These are phyloP conservation scores for Tylochromis polylepis DNA, from an alignment of 2,113 vertebrate species.

Conservation along the genomic window DNA sequence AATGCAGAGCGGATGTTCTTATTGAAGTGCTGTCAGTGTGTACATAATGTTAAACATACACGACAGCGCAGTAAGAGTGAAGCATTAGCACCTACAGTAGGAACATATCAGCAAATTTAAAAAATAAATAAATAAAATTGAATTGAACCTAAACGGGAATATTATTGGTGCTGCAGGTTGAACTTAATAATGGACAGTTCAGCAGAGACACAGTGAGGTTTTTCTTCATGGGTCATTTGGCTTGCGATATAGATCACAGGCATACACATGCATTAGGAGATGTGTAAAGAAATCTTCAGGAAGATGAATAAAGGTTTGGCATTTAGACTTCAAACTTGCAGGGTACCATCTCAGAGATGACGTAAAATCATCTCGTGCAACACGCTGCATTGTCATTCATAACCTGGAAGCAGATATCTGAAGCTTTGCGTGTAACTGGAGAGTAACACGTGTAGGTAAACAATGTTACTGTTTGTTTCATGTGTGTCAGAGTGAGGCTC, in stretches of 20 bases:
- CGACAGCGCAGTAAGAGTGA: not conserved
- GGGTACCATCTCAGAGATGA: not conserved
- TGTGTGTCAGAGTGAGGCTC: constrained; percentile 4
- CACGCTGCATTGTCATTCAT: not conserved
- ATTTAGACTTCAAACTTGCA: not conserved
- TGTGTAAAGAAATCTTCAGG: not conserved
- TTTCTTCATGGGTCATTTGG: not conserved
- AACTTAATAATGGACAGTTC: not conserved
- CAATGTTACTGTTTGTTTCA: constrained; percentile 20
- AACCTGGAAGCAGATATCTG: not conserved
- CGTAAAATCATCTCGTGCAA: not conserved
- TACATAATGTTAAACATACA: not conserved
- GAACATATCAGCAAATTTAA: not conserved
- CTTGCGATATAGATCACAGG: not conserved
- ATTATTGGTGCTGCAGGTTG: not conserved
- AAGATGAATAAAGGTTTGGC: not conserved
- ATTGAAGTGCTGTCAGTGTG: not conserved
- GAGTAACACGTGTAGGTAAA: not conserved
- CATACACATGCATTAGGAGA: not conserved
- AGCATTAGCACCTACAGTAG: not conserved
- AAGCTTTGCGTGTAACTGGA: constrained; percentile 1
- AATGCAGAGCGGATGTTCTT: not conserved
- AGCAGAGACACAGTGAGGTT: not conserved
- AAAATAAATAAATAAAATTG: not conserved
- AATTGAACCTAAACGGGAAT: not conserved